A percentile compares a stretch with the other conserved stretches of the same genome.
Evolutionary conservation across 2,888 invertebrate genomes (phyloP).

Genomic region (Isoperla grammatica): DNA sequence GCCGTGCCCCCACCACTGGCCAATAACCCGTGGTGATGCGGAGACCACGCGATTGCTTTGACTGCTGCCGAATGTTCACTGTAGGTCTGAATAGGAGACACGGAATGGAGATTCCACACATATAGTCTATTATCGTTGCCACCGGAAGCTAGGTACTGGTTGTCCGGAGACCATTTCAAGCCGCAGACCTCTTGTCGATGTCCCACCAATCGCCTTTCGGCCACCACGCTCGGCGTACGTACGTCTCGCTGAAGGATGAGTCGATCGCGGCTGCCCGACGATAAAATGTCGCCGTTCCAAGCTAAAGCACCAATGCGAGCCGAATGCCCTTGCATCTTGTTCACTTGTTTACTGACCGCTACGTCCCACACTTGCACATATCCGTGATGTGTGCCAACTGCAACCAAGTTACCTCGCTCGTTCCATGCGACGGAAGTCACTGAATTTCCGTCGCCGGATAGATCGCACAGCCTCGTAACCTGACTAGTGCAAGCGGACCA

Average conservation of each 20-base stretch:
- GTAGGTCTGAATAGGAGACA: constrained; percentile 89
- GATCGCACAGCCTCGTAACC: constrained; percentile 92
- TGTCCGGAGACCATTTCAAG: constrained; percentile 97
- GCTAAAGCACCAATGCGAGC: constrained; percentile 92
- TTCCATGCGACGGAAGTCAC: constrained; percentile 99
- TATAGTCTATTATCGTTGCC: constrained; percentile 96
- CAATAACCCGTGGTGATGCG: constrained; percentile 93
- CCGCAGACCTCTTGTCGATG: constrained; percentile 98
- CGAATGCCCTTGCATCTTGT: constrained; percentile 84
- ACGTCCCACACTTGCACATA: constrained; percentile 98
- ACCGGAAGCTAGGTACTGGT: constrained; percentile 93
- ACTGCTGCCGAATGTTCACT: constrained; percentile 95
- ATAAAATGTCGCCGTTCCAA: constrained; percentile 93
- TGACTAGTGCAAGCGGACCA: constrained; percentile 99
- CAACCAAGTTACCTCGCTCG: constrained; percentile 91
- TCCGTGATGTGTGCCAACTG: constrained; percentile 96
- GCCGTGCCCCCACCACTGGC: constrained; percentile 99
- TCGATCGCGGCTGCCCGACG: constrained; percentile 91
- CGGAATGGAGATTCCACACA: constrained; percentile 74
- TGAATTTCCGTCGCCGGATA: constrained; percentile 85
- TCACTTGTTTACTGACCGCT: constrained; percentile 81
- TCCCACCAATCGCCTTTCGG: constrained; percentile 74
- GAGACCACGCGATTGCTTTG: constrained; percentile 98
- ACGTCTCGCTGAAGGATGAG: constrained; percentile 92
- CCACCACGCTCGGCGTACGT: constrained; percentile 63